Evolutionary conservation across 2,888 invertebrate genomes (phyloP).

Genomic region (Muschampia plurimacula): DNA sequence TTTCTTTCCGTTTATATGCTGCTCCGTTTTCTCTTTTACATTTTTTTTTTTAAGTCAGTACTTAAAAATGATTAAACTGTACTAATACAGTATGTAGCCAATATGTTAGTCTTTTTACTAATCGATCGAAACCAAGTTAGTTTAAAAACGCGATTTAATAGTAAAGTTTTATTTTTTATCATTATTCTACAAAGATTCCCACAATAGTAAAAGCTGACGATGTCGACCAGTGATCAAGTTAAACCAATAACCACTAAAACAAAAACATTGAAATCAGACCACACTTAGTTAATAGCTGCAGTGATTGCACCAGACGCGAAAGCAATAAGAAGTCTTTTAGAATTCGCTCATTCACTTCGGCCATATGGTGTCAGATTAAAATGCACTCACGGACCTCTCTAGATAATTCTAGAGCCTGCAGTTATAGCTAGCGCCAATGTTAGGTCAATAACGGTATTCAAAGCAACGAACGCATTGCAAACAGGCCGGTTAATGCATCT

Average conservation of each 20-base stretch:
- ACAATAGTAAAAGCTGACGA: no score
- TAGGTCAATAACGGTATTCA: slow-evolving; percentile 75
- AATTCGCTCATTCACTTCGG: slow-evolving; percentile 19
- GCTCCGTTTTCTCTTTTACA: slow-evolving; percentile 7
- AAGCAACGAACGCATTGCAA: slow-evolving; percentile 70
- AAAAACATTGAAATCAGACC: neutral
- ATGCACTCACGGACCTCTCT: slow-evolving; percentile 35
- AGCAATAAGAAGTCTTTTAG: slow-evolving; percentile 32
- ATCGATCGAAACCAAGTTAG: neutral
- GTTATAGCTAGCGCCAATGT: slow-evolving; percentile 52
- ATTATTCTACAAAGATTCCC: neutral
- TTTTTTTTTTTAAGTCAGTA: slow-evolving; percentile 29
- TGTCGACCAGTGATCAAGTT: neutral
- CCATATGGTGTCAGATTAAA: slow-evolving; percentile 35
- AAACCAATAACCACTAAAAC: neutral
- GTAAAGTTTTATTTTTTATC: neutral
- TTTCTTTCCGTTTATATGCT: slow-evolving; percentile 14
- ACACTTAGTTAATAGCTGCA: slow-evolving; percentile 18
- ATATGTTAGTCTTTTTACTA: slow-evolving; percentile 9
- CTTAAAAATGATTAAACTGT: slow-evolving; percentile 20
- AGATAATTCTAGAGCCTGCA: slow-evolving; percentile 43
- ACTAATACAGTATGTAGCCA: slow-evolving; percentile 19
- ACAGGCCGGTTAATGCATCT: slow-evolving; percentile 67
- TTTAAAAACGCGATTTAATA: neutral
- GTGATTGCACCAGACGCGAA: slow-evolving; percentile 38